phyloP scores from a whole-genome alignment of 2,797 vertebrate genomes.

The Zalophus californianus region DNA sequence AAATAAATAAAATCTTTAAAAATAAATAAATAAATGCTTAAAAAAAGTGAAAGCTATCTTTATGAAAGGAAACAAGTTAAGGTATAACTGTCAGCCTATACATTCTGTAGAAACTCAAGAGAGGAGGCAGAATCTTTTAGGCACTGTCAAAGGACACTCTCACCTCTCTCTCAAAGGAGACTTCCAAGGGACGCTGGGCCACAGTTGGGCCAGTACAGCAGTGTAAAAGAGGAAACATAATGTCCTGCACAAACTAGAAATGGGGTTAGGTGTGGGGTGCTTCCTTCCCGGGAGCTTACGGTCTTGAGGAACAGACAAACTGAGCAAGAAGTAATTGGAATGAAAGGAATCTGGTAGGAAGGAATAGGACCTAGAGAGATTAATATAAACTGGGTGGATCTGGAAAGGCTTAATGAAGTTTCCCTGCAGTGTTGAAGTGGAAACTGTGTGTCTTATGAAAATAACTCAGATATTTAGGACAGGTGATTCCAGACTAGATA shows the following conservation, averaged over 20 bases:
- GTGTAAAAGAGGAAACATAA: not conserved
- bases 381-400: not conserved
- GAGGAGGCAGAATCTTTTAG: not conserved
- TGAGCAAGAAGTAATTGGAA: not conserved
- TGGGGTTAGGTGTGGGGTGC: not conserved
- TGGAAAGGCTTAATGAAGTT: not conserved
- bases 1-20: not conserved
- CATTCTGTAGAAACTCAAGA: not conserved
- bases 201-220: not conserved
- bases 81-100: not conserved
- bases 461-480: constrained; percentile 52
- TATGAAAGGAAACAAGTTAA: not conserved
- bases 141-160: not conserved
- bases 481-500: not conserved
- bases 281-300: not conserved
- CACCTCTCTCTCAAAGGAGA: not conserved
- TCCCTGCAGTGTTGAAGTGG: not conserved
- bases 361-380: not conserved
- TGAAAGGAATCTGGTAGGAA: not conserved
- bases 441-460: not conserved
- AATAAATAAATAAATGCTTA: too few species aligned
- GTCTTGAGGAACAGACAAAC: not conserved
- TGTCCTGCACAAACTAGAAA: not conserved
- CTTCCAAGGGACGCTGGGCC: not conserved
- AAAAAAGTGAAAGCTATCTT: not conserved